phyloP scores from a whole-genome alignment of 2,797 vertebrate genomes.

The Erpetoichthys calabaricus region DNA sequence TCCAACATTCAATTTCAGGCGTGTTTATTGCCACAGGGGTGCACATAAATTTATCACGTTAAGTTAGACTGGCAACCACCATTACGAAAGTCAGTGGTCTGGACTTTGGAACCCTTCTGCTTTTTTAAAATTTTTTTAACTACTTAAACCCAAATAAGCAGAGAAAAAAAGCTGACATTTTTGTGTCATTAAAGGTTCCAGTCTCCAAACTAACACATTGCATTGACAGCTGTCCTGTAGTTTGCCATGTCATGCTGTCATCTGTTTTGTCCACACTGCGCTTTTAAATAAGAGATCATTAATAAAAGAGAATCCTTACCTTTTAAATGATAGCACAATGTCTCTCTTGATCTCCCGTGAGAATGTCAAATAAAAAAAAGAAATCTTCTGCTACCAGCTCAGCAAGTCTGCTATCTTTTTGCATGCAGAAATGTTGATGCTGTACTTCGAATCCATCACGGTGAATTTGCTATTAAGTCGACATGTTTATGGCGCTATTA shows the following conservation, averaged over 20 bases:
- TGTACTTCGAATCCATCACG: conserved; percentile 17
- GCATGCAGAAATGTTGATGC: background rate
- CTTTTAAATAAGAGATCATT: too few relatives aligned
- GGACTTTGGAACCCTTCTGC: too few relatives aligned
- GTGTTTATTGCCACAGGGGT: too few relatives aligned
- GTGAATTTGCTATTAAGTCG: conserved; percentile 26
- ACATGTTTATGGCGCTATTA: conserved; percentile 27
- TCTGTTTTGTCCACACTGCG: too few relatives aligned
- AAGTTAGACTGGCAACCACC: too few relatives aligned
- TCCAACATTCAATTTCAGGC: too few relatives aligned
- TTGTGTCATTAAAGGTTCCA: conserved; percentile 18
- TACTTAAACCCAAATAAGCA: too few relatives aligned
- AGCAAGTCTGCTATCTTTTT: background rate
- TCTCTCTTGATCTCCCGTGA: conserved; percentile 1
- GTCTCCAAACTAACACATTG: conserved; percentile 33
- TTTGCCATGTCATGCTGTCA: conserved; percentile 21
- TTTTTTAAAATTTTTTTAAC: too few relatives aligned
- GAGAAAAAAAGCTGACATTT: background rate
- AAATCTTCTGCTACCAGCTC: conserved; percentile 1
- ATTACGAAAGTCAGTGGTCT: too few relatives aligned
- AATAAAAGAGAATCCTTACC: conserved; percentile 14
- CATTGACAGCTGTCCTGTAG: conserved; percentile 20
- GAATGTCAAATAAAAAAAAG: background rate
- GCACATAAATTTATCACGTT: too few relatives aligned
- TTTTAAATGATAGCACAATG: conserved; percentile 3